phyloP scores from a whole-genome alignment of 2,888 invertebrate genomes.

The Chaetoderma sp. region DNA sequence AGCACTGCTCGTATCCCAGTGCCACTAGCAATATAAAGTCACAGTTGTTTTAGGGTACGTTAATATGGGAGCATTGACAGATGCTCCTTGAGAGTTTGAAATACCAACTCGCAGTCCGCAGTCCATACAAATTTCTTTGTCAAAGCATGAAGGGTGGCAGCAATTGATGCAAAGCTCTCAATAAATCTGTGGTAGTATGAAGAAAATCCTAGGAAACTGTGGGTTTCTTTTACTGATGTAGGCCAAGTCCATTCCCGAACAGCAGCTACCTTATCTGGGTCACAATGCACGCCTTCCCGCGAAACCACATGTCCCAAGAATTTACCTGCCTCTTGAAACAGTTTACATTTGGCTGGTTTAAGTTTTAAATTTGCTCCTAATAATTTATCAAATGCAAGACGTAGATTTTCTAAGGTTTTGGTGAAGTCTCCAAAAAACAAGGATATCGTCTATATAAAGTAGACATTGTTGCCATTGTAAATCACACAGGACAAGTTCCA shows the following conservation, averaged over 20 bases:
- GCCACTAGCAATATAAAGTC: conserved; percentile 19
- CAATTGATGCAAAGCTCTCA: conserved; percentile 19
- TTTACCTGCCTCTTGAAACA: conserved; percentile 28
- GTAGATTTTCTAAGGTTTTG: conserved; percentile 20
- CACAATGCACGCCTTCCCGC: conserved; percentile 18
- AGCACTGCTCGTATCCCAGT: conserved; percentile 28
- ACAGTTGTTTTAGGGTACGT: conserved; percentile 25
- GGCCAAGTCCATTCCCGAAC: conserved; percentile 28
- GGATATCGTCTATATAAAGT: conserved; percentile 23
- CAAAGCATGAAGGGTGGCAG: conserved; percentile 17
- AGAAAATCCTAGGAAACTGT: conserved; percentile 28
- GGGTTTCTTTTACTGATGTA: conserved; percentile 15
- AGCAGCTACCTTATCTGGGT: conserved; percentile 11
- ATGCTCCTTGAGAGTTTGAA: conserved; percentile 25
- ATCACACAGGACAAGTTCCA: conserved; percentile 24
- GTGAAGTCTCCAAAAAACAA: conserved; percentile 21
- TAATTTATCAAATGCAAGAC: conserved; percentile 18
- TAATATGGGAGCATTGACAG: conserved; percentile 31
- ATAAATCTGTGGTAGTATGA: conserved; percentile 32
- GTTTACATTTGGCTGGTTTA: conserved; percentile 27
- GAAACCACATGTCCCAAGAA: conserved; percentile 36
- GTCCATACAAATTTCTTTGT: conserved; percentile 21
- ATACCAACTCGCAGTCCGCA: conserved; percentile 24
- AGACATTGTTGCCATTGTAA: conserved; percentile 12
- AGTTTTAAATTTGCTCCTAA: conserved; percentile 27